Percentiles rank a stretch among this genome's conserved stretches.
phyloP scores from a whole-genome alignment of 1,140 invertebrate genomes.

The Apolygus lucorum region DNA sequence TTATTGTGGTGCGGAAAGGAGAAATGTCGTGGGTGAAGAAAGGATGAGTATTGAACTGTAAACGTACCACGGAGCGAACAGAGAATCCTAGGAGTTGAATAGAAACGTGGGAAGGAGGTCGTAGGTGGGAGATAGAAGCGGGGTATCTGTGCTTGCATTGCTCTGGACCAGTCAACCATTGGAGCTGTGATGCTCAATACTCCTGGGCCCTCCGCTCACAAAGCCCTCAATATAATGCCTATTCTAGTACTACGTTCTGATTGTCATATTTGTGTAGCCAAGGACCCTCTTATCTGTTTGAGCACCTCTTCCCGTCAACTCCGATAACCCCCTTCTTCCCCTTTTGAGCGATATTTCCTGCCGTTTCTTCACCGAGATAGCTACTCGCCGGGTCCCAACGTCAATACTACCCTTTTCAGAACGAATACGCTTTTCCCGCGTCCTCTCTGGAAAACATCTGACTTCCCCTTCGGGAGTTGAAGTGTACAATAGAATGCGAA shows the following conservation, averaged over 20 bases:
- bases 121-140: neutral
- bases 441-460: no score
- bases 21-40: neutral
- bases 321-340: no score
- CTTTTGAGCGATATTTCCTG: neutral
- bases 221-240: neutral
- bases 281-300: neutral
- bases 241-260: neutral
- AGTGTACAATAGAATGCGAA: no score
- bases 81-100: slow-evolving; percentile 8
- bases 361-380: no score
- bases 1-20: neutral
- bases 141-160: neutral
- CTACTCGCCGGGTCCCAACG: no score
- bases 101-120: neutral
- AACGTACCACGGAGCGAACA: neutral
- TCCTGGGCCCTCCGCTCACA: neutral
- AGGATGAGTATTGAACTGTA: neutral
- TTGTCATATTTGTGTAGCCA: slow-evolving; percentile 10
- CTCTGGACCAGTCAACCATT: slow-evolving; percentile 8
- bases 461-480: no score
- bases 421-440: no score
- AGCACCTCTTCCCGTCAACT: neutral
- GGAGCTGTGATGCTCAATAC: neutral
- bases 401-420: no score